Base-by-base conservation (phyloP, 2,888 invertebrate genomes). In the Ischnura elegans region DNA sequence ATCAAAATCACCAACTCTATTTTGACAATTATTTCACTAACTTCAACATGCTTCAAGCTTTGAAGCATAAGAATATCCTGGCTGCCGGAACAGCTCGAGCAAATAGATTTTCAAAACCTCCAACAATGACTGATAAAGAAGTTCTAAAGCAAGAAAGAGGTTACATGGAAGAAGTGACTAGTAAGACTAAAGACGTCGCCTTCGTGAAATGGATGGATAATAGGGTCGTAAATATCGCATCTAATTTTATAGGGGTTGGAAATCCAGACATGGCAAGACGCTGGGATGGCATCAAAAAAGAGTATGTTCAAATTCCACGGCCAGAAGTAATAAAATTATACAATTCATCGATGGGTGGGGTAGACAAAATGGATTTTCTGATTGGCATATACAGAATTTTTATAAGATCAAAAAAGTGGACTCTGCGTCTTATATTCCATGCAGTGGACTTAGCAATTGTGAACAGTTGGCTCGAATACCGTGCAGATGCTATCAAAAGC, bases 311-410 rank as follows among this genome's bases (percentile, higher is more conserved):
- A 36, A 94, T 95, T 16, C 93, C 86, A 61, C 87, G 94, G 47
- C 95, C 95, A 51, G 94, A 94, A 93, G 94, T 95, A 87, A 94
- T 95, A n/a, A 93, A 93, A 93, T 84, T 94, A 25, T 95, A 95
- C 93, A 95, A 95, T 94, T 94, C 94, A 94, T 93, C 94, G 86
- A 95, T 95, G 95, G 95, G 95, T n/a, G 95, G 95, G 76, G 95
- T 95, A 21, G 95, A 95, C 93, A 94, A 55, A 55, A 55, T 55
- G 55, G 55, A 55, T 55, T 55, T 55, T 55, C 55, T 55, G 55
- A 55, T 55, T 94, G 36, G 94, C 29, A 87, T 94, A 61, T 95
- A 95, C 87, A 94, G 94, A 93, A 95, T 94, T 84, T 94, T 66
- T 55, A 94, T 94, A 76, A 93, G 93, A 93, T 94, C 94, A 19